Evolutionary conservation across 35 echinoderm and acorn worm species (phyloP).

Genomic region (Holothuria glaberrima): DNA sequence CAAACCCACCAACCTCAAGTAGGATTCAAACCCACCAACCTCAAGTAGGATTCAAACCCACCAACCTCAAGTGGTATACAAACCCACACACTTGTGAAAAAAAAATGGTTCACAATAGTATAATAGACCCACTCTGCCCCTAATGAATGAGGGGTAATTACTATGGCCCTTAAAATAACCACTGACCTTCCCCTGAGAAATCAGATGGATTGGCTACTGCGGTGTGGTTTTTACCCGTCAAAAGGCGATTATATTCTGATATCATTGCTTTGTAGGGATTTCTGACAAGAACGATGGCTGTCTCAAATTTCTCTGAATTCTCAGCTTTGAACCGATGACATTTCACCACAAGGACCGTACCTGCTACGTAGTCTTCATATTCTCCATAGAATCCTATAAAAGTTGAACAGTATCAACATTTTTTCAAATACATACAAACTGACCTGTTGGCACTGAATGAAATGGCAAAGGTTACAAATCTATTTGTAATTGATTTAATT

Average conservation of each 20-base stretch:
- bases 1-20: too few species aligned
- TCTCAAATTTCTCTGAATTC: slow-evolving; percentile 13
- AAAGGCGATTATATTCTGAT: slow-evolving; percentile 49
- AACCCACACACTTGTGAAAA: too few species aligned
- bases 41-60: too few species aligned
- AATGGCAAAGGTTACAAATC: too few species aligned
- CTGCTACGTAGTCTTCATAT: slow-evolving; percentile 27
- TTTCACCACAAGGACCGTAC: slow-evolving; percentile 35
- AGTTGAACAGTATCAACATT: neutral
- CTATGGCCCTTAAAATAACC: too few species aligned
- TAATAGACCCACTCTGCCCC: too few species aligned
- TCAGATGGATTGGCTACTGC: slow-evolving; percentile 10
- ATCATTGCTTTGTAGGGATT: slow-evolving; percentile 55
- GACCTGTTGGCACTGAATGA: too few species aligned
- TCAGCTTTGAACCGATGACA: slow-evolving; percentile 39
- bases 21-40: too few species aligned
- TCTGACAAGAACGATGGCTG: slow-evolving; percentile 30
- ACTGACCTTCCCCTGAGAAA: slow-evolving; percentile 40
- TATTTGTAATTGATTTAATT: too few species aligned
- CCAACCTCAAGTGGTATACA: too few species aligned
- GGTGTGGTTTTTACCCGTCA: slow-evolving; percentile 27
- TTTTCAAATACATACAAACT: neutral
- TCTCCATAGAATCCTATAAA: slow-evolving; percentile 49
- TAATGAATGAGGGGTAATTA: too few species aligned
- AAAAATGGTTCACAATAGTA: too few species aligned